These are phyloP conservation scores for Nineta flava DNA, from an alignment of 2,888 invertebrate genomes.

Conservation along the genomic window DNA sequence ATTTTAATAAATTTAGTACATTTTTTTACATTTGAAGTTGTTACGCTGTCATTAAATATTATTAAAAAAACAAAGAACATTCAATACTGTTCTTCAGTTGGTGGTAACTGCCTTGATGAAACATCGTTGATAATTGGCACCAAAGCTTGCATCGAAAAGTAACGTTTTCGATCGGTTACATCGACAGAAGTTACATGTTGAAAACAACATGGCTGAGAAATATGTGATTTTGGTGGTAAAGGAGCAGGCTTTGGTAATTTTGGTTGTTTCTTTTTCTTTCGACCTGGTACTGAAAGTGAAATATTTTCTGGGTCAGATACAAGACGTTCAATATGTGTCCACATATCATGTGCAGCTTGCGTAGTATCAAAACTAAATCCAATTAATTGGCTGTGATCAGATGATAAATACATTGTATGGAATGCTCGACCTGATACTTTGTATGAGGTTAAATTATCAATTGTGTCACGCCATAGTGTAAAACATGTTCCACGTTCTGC, in stretches of 20 bases:
- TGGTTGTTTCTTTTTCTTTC: slow-evolving; percentile 37
- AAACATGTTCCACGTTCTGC: slow-evolving; percentile 62
- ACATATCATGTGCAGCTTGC: slow-evolving; percentile 53
- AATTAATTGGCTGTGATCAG: slow-evolving; percentile 57
- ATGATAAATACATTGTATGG: slow-evolving; percentile 66
- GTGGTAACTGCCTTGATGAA: not conserved
- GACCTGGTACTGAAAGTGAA: slow-evolving; percentile 51
- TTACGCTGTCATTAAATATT: not conserved
- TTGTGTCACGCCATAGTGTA: slow-evolving; percentile 63
- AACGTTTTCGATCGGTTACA: slow-evolving; percentile 44
- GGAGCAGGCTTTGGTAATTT: slow-evolving; percentile 37
- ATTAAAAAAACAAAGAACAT: not conserved
- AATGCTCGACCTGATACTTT: slow-evolving; percentile 54
- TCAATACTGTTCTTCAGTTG: slow-evolving; percentile 6
- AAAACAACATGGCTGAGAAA: slow-evolving; percentile 72
- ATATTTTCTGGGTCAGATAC: slow-evolving; percentile 66
- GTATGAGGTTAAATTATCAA: slow-evolving; percentile 64
- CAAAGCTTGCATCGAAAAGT: slow-evolving; percentile 50
- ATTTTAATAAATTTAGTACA: not conserved
- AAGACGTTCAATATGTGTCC: slow-evolving; percentile 48
- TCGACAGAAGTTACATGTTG: slow-evolving; percentile 69
- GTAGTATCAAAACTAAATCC: slow-evolving; percentile 68
- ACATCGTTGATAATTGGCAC: slow-evolving; percentile 25
- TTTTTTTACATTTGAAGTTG: not conserved
- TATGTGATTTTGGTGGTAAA: slow-evolving; percentile 61